Evolutionary conservation across 2,113 vertebrate species (phyloP).

Genomic region (Phylloscopus trochiloides): DNA sequence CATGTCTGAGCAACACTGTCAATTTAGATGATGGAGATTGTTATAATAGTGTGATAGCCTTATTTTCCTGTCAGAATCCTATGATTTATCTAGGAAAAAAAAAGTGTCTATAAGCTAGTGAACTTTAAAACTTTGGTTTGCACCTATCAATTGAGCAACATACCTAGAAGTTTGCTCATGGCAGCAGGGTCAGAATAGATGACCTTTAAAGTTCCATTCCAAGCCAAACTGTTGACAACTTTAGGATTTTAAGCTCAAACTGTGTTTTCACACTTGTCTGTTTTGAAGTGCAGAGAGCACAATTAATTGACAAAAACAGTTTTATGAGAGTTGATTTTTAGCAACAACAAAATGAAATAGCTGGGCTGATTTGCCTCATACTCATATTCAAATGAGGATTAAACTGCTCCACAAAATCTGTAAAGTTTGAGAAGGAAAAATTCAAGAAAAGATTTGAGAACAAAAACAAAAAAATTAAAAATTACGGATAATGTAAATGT

Average conservation of each 20-base stretch:
- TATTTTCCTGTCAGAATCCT: conserved; percentile 2
- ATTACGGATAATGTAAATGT: background rate
- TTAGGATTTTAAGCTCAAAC: background rate
- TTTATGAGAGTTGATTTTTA: background rate
- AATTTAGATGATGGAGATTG: background rate
- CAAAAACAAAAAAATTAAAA: background rate
- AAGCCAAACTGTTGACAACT: background rate
- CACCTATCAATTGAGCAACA: background rate
- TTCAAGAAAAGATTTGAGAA: background rate
- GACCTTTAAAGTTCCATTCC: background rate
- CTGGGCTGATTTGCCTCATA: background rate
- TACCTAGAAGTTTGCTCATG: background rate
- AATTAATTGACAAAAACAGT: background rate
- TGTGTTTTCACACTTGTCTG: background rate
- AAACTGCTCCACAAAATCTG: background rate
- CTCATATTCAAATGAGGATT: background rate
- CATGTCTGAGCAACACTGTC: background rate
- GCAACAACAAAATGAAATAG: background rate
- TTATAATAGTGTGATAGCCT: background rate
- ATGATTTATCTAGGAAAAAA: background rate
- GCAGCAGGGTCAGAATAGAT: background rate
- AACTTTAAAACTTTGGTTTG: background rate
- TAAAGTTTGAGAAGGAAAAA: background rate
- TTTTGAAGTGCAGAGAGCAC: background rate
- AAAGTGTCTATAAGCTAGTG: background rate